phyloP scores from a whole-genome alignment of 2,113 vertebrate genomes.

The Meriones unguiculatus region DNA sequence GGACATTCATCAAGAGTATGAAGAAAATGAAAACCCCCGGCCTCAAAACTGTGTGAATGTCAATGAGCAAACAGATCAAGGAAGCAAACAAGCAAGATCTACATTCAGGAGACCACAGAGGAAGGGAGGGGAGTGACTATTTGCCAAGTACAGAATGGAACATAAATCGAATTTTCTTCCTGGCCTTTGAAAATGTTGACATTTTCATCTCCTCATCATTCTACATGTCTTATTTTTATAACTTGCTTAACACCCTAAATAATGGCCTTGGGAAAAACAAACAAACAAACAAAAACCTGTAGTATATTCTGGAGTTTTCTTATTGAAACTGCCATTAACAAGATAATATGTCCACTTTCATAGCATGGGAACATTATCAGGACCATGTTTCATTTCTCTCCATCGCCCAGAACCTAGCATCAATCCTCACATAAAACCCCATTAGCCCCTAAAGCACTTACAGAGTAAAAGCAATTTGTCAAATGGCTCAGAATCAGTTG shows the following conservation, averaged over 20 bases:
- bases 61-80: conserved; percentile 61
- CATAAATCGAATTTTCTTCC: conserved; percentile 64
- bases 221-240: conserved; percentile 61
- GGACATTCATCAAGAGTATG: conserved; percentile 48
- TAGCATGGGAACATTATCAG: not conserved
- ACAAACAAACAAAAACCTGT: not conserved
- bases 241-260: conserved; percentile 60
- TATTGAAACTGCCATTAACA: conserved; percentile 1
- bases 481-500: not conserved
- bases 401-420: not conserved
- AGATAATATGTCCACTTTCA: not conserved
- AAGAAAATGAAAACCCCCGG: conserved; percentile 57
- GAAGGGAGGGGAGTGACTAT: conserved; percentile 50
- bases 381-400: not conserved
- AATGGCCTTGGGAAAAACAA: not conserved
- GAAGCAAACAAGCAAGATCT: conserved; percentile 55
- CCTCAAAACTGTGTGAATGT: conserved; percentile 38
- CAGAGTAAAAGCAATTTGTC: not conserved
- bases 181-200: conserved; percentile 69
- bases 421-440: not conserved
- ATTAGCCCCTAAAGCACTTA: not conserved
- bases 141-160: conserved; percentile 70
- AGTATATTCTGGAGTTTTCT: not conserved
- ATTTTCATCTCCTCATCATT: conserved; percentile 71
- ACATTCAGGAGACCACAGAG: conserved; percentile 49